These are phyloP conservation scores for Halcyon senegalensis DNA, from an alignment of 2,113 vertebrate genomes.

Conservation along the genomic window DNA sequence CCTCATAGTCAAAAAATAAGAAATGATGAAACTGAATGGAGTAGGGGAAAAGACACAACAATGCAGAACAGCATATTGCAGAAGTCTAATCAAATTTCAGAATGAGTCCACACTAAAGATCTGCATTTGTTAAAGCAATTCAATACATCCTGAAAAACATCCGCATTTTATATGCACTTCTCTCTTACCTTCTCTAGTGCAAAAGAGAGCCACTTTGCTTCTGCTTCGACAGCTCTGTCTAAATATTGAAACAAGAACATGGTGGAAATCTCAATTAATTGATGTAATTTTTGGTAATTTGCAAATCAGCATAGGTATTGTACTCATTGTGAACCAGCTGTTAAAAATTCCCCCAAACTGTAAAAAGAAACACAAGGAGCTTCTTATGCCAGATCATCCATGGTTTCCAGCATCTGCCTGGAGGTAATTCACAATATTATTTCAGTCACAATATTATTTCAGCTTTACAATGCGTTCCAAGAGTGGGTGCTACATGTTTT, in stretches of 20 bases:
- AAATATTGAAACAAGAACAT: conserved; percentile 63
- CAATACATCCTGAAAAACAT: background rate
- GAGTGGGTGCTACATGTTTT: background rate
- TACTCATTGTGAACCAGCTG: background rate
- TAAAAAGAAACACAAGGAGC: background rate
- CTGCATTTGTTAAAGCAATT: background rate
- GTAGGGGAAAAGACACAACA: background rate
- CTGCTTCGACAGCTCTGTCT: conserved; percentile 88
- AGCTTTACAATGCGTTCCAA: background rate
- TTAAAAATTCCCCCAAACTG: background rate
- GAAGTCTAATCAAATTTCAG: background rate
- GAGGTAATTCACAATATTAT: background rate
- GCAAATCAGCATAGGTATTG: background rate
- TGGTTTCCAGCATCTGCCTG: background rate
- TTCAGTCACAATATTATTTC: conserved; percentile 21
- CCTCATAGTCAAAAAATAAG: background rate
- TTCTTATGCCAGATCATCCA: background rate
- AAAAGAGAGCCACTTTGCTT: conserved; percentile 85
- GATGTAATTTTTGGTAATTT: background rate
- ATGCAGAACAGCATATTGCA: background rate
- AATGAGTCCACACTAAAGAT: background rate
- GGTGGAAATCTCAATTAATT: background rate
- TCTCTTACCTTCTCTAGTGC: conserved; percentile 85
- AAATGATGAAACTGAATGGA: background rate
- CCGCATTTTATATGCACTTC: background rate